Conservation (phyloP, 1,140 invertebrate species). For the Dryas iulia region DNA sequence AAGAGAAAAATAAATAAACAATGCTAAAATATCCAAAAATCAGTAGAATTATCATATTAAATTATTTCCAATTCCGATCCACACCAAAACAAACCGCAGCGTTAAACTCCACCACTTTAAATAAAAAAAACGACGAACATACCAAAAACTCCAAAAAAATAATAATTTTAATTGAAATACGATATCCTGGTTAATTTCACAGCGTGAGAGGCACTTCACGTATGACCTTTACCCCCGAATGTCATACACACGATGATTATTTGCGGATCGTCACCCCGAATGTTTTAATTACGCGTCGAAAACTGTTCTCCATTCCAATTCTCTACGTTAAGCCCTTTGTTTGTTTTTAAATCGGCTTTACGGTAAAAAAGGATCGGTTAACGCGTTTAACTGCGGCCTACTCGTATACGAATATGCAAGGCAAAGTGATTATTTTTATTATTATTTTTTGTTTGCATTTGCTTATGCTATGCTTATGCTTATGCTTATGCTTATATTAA, state of each 20-base stretch:
- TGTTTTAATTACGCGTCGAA: slow-evolving; percentile 63
- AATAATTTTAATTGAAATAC: neutral
- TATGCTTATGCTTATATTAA: neutral
- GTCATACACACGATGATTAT: slow-evolving; percentile 51
- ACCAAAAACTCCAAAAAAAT: too few species aligned
- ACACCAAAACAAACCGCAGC: too few species aligned
- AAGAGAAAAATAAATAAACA: too few species aligned
- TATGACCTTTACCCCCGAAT: slow-evolving; percentile 39
- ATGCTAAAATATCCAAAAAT: too few species aligned
- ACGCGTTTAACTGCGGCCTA: neutral
- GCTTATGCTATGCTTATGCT: neutral
- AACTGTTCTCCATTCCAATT: slow-evolving; percentile 48
- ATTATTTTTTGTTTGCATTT: neutral
- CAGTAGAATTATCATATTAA: too few species aligned
- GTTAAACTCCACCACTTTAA: too few species aligned
- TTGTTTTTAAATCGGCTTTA: neutral
- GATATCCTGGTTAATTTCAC: slow-evolving; percentile 34
- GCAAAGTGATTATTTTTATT: neutral
- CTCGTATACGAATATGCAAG: neutral
- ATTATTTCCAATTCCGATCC: too few species aligned
- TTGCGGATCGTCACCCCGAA: slow-evolving; percentile 39
- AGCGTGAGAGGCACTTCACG: slow-evolving; percentile 52
- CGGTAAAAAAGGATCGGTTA: neutral
- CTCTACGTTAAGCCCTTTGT: slow-evolving; percentile 1
- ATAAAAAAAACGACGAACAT: too few species aligned